These are phyloP conservation scores for Coboldia fuscipes DNA, from an alignment of 1,140 invertebrate species.

Conservation along the genomic window DNA sequence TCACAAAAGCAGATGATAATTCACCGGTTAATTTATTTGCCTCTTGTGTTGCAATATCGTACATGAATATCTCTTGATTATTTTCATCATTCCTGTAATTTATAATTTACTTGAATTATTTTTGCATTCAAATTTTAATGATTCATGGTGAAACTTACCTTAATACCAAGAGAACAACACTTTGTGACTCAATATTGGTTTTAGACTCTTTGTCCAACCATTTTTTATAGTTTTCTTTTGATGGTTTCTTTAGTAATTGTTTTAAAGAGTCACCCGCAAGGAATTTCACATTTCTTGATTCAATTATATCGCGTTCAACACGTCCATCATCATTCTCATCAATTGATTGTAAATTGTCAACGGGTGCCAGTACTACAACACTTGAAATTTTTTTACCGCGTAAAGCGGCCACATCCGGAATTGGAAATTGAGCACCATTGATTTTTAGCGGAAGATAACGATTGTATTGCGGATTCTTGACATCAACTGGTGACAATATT, in stretches of 20 bases:
- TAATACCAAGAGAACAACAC: constrained; percentile 55
- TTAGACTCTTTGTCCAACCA: constrained; percentile 56
- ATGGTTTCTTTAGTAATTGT: constrained; percentile 48
- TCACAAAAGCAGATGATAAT: constrained; percentile 56
- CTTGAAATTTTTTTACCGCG: constrained; percentile 51
- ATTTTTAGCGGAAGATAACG: constrained; percentile 64
- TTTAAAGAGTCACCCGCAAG: constrained; percentile 47
- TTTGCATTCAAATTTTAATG: not conserved
- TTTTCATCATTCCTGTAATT: constrained; percentile 20
- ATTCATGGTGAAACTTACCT: constrained; percentile 31
- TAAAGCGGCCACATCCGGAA: constrained; percentile 49
- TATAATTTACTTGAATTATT: not conserved
- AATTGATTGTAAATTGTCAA: constrained; percentile 24
- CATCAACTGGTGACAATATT: constrained; percentile 43
- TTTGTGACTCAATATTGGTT: constrained; percentile 45
- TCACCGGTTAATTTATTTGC: constrained; percentile 48
- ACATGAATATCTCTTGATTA: constrained; percentile 67
- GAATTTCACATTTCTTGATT: constrained; percentile 33
- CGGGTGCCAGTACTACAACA: constrained; percentile 60
- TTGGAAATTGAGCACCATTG: constrained; percentile 58
- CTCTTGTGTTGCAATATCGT: constrained; percentile 42
- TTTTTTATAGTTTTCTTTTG: constrained; percentile 49
- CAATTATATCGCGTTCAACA: constrained; percentile 22
- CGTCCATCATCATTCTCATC: constrained; percentile 16
- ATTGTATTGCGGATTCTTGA: constrained; percentile 54